A percentile compares a stretch with the other conserved stretches of the same genome.
Evolutionary conservation across 2,888 invertebrate genomes (phyloP).

Genomic region (Tipula unca): DNA sequence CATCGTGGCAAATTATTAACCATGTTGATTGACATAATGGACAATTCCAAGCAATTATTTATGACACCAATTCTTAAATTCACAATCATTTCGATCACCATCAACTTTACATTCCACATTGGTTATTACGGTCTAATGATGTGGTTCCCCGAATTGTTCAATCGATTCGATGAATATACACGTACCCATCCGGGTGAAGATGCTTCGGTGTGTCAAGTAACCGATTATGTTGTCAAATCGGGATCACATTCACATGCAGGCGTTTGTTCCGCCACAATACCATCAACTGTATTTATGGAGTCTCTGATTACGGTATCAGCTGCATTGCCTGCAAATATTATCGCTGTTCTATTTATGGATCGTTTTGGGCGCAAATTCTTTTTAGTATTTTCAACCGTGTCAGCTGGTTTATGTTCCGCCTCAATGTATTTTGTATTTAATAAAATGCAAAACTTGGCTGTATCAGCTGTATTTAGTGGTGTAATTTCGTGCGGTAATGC

Average conservation of each 20-base stretch:
- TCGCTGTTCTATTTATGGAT: constrained; percentile 78
- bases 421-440: constrained; percentile 78
- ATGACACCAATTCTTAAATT: constrained; percentile 73
- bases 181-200: constrained; percentile 55
- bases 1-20: constrained; percentile 58
- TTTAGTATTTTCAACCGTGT: constrained; percentile 75
- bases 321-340: constrained; percentile 75
- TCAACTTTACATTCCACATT: constrained; percentile 90
- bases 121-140: constrained; percentile 95
- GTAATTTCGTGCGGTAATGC: constrained; percentile 85
- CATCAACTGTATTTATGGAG: constrained; percentile 73
- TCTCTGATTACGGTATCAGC: constrained; percentile 80
- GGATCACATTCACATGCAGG: constrained; percentile 52
- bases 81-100: constrained; percentile 74
- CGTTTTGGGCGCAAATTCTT: constrained; percentile 65
- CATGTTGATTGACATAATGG: constrained; percentile 68
- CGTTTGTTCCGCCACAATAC: constrained; percentile 62
- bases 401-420: constrained; percentile 74
- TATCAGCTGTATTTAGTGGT: constrained; percentile 77
- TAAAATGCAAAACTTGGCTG: constrained; percentile 72
- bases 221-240: constrained; percentile 60
- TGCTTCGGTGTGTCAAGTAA: constrained; percentile 68
- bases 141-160: constrained; percentile 95
- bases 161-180: constrained; percentile 76
- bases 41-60: constrained; percentile 75